A percentile compares a stretch with the other conserved stretches of the same genome.
Evolutionary conservation across 1,140 invertebrate genomes (phyloP).

Genomic region (Drosophila takahashii): DNA sequence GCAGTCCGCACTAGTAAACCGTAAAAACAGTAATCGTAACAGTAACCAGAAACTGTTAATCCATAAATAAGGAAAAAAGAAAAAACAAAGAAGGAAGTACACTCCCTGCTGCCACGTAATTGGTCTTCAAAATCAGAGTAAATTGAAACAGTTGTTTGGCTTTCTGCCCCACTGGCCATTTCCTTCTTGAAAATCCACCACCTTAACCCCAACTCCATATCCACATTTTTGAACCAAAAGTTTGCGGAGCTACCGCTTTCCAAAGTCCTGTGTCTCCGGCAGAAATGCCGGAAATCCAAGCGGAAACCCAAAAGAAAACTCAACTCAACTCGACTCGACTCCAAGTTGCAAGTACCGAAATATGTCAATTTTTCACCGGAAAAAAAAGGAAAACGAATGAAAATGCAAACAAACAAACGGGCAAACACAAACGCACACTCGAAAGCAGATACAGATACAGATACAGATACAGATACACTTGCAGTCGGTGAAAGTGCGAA

Average conservation of each 20-base stretch:
- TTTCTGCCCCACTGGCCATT: conserved; percentile 23
- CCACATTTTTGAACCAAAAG: conserved; percentile 46
- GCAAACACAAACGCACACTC: conserved; percentile 17
- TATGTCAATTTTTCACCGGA: conserved; percentile 72
- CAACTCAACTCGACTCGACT: conserved; percentile 31
- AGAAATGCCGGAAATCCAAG: conserved; percentile 63
- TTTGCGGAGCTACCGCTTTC: conserved; percentile 14
- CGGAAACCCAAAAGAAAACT: conserved; percentile 67
- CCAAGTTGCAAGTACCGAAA: conserved; percentile 63
- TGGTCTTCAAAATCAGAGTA: conserved; percentile 65
- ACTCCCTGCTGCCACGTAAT: conserved; percentile 45
- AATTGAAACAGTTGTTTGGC: conserved; percentile 61
- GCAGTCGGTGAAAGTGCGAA: conserved; percentile 19
- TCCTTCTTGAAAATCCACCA: background rate
- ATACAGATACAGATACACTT: conserved; percentile 22
- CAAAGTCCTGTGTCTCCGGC: conserved; percentile 14
- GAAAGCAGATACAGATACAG: conserved; percentile 15
- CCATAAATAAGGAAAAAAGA: conserved; percentile 30
- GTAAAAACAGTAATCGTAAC: conserved; percentile 43
- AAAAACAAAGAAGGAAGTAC: conserved; percentile 1
- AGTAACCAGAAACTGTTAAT: conserved; percentile 53
- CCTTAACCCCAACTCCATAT: conserved; percentile 1
- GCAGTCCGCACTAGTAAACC: conserved; percentile 35
- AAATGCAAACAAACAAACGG: conserved; percentile 17
- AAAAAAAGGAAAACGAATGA: conserved; percentile 8